A percentile compares a stretch with the other conserved stretches of the same genome.
Conservation (phyloP, 2,888 invertebrate genomes). For the Drosophila meridionalis region DNA sequence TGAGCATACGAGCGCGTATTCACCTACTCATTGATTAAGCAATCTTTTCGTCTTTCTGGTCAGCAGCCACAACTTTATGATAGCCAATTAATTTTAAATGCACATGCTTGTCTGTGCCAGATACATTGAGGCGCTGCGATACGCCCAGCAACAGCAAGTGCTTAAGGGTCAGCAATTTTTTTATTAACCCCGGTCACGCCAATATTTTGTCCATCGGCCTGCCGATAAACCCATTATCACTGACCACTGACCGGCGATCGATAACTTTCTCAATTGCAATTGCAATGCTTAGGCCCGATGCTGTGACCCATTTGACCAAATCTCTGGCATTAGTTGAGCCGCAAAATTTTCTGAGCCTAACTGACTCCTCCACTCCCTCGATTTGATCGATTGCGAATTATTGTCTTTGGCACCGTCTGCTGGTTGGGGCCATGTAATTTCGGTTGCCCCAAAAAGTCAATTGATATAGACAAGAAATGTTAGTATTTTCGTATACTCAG, state of each 20-base stretch:
- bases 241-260: conserved; percentile 38
- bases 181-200: conserved; percentile 80
- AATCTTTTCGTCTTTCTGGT: conserved; percentile 52
- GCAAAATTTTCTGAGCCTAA: conserved; percentile 78
- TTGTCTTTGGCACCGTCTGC: conserved; percentile 66
- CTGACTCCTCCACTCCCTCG: conserved; percentile 36
- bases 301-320: conserved; percentile 78
- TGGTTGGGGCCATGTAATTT: conserved; percentile 63
- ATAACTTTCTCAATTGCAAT: conserved; percentile 58
- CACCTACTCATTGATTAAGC: conserved; percentile 66
- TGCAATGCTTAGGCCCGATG: conserved; percentile 43
- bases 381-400: conserved; percentile 61
- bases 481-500: conserved; percentile 66
- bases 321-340: conserved; percentile 83
- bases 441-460: conserved; percentile 75
- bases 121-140: conserved; percentile 48
- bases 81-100: conserved; percentile 73
- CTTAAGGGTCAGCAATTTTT: conserved; percentile 79
- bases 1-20: conserved; percentile 26
- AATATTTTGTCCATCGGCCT: conserved; percentile 54
- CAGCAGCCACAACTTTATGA: conserved; percentile 61
- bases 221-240: conserved; percentile 70
- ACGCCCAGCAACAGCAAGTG: conserved; percentile 37
- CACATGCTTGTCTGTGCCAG: conserved; percentile 58
- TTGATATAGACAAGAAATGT: conserved; percentile 74